Conservation (phyloP, 1,140 invertebrate species). For the Brachionus asplanchnoidis region DNA sequence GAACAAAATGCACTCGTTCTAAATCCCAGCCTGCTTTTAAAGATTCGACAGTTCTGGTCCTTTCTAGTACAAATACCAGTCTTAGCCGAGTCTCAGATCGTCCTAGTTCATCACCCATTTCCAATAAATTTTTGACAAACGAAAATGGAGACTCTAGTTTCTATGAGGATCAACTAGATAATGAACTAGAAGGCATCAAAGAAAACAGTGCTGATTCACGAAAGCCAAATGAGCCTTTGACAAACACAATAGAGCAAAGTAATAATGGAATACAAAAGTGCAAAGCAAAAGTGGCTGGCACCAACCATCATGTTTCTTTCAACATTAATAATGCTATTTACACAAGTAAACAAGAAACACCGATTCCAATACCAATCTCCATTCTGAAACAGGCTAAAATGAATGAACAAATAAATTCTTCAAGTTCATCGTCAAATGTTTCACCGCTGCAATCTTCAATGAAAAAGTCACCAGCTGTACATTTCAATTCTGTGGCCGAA, state of each 20-base stretch:
- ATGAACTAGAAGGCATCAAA: conserved; percentile 28
- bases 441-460: not conserved
- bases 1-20: conserved; percentile 10
- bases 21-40: conserved; percentile 39
- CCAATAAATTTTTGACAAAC: not conserved
- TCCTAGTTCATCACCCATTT: conserved; percentile 17
- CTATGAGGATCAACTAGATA: conserved; percentile 39
- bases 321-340: conserved; percentile 41
- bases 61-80: not conserved
- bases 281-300: not conserved
- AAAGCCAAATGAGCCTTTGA: not conserved
- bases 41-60: not conserved
- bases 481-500: not conserved
- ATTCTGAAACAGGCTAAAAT: conserved; percentile 13
- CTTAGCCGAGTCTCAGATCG: not conserved
- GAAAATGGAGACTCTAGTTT: conserved; percentile 39
- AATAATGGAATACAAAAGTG: not conserved
- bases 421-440: not conserved
- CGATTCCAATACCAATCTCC: conserved; percentile 28
- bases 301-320: conserved; percentile 37
- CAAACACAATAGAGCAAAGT: not conserved
- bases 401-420: not conserved
- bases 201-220: not conserved
- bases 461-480: not conserved
- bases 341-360: conserved; percentile 38